Evolutionary conservation across 1,140 invertebrate species (phyloP), one percentile per base, ranked within the genome.

Genomic region (Coelopa frigida): DNA sequence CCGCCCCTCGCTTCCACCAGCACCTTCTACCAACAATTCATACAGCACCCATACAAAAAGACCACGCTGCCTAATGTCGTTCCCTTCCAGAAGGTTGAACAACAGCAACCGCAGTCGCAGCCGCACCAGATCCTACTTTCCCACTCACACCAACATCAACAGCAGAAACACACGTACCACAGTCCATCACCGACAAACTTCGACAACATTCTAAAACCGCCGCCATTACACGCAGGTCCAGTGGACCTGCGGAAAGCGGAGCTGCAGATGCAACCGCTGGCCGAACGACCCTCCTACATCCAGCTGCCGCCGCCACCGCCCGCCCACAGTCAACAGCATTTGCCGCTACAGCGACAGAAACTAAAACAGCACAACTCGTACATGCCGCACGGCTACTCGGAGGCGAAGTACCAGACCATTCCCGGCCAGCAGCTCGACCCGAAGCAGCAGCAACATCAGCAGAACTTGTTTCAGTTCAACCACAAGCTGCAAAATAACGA

Each of bases 401-500:
- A 3, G 17, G 2, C 15, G 27, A n/a, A 17, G 2, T 5, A 29
- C 14, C 29, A 22, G 8, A 5, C 8, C 8, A 10, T 26, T 32
- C n/a, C 17, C 4, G 6, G 20, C 18, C 18, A 31, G 33, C 12
- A 27, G 22, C 20, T 22, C 22, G 15, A 3, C 24, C 23, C 20
- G 21, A 40, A 20, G 6, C 46, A 11, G 5, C 38, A 47, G 14
- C 44, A 47, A 24, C 32, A 48, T 33, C 18, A 23, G 5, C 39
- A 26, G 4, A 3, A 44, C 8, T 20, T 33, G 4, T 31, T 21
- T 32, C 7, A 10, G 3, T 11, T 14, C 21, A 32, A n/a, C 12
- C 45, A 11, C 29, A 22, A 50, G 2, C 10, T 17, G 38, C 31
- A n/a, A 33, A 57, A 51, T 11, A 59, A 62, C 39, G 51, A 65